Conservation (phyloP, 1,140 invertebrate genomes). For the Saccostrea glomerata region DNA sequence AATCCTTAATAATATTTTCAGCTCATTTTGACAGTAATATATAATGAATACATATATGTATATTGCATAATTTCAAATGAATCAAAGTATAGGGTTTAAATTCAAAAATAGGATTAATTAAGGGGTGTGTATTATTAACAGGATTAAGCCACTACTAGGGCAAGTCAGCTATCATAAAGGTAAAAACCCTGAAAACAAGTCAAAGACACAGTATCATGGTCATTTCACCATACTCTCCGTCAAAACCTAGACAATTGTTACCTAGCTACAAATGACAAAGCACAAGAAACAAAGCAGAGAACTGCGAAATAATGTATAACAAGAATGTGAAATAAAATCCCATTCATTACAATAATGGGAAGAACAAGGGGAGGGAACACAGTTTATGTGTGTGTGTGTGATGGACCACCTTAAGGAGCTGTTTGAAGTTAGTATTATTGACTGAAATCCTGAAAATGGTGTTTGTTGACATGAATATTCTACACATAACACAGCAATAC, state of each 20-base stretch:
- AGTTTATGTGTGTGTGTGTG: not conserved
- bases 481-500: conserved; percentile 23
- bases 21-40: not conserved
- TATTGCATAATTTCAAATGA: not conserved
- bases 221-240: not conserved
- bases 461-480: conserved; percentile 26
- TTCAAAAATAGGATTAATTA: not conserved
- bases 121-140: not conserved
- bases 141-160: not conserved
- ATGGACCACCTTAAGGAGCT: not conserved
- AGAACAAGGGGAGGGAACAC: not conserved
- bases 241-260: not conserved
- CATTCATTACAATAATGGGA: conserved; percentile 14
- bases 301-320: not conserved
- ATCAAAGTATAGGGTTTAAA: not conserved
- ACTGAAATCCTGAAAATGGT: conserved; percentile 27
- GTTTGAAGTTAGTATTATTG: conserved; percentile 10
- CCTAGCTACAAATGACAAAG: conserved; percentile 27
- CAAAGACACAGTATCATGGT: not conserved
- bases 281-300: conserved; percentile 30
- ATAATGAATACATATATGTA: not conserved
- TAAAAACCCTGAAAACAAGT: conserved; percentile 28
- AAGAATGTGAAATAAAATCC: conserved; percentile 24
- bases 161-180: not conserved
- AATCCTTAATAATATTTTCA: too few relatives aligned